Evolutionary conservation across 64 coral and sea anemone genomes (phyloP), one percentile per base, ranked within the genome.

Genomic region (Orbicella faveolata): DNA sequence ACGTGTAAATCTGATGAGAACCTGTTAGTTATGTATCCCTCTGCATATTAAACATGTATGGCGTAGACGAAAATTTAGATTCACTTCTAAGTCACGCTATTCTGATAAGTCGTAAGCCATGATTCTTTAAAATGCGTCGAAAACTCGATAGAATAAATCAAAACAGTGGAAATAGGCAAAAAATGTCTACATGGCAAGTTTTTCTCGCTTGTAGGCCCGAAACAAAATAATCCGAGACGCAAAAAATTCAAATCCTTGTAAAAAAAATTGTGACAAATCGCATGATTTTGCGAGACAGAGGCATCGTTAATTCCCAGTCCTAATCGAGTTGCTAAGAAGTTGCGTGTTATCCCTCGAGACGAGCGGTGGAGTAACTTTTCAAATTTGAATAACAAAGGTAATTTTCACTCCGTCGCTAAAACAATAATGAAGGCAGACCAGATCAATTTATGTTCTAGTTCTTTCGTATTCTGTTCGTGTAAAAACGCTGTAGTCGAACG

Each of bases 341-440:
- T 36, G 30, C 52, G 25, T 33, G 54, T 81, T 81, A 30, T 79
- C 18, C 51, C 25, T 79, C 77, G 77, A 33, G 51, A 79, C 51
- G 25, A 55, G 30, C 51, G 0, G 41, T 0, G 11, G 39, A 25
- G 13, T 33, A 8, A 34, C 1, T 4, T 26, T 30, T 65, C 39
- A 18, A 21, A 82, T 85, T 85, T 85, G 82, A 66, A 85, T 85
- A 73, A 85, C 39, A 85, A 52, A 85, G 82, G 8, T 39, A 68
- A 73, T 72, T 54, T 52, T 25, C 23, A 53, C 37, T 52, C 41
- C 23, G 65, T 85, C 65, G 63, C 82, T 85, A 85, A 84, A 84
- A 85, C 82, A 85, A 85, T 52, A 66, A 52, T 39, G 34, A 53
- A 6, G 25, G 15, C 57, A 72, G 26, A 79, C 51, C 48, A 79